Base-by-base conservation (phyloP, 2,888 invertebrate genomes). In the Chrysolina oricalcia region DNA sequence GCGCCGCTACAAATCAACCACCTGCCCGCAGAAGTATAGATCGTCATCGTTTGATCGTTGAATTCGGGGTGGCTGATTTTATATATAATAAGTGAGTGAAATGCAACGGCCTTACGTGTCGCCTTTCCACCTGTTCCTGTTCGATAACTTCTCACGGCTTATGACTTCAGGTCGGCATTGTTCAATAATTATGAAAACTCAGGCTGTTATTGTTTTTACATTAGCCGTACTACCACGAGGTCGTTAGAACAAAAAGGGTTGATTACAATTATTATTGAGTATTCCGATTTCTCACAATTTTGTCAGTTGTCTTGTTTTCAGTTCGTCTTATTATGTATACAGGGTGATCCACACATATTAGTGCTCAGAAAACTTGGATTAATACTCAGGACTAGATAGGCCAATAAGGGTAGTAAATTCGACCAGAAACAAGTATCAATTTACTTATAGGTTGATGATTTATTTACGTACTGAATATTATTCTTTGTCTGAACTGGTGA, bases 131-230 rank as follows among this genome's bases (percentile, higher is more conserved):
- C 87, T 88, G 87, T 77, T 82, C 74, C 77, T 79, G 87, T 82
- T 88, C 87, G 87, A 88, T 88, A 88, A 82, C 80, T 77, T 88
- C 87, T 83, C 87, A 88, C 87, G 87, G 83, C 84, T 87, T 86
- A 87, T 85, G 86, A 86, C 86, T 86, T 85, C 78, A 80, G 78
- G 79, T 77, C 80, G 73, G 72, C 79, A 76, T 59, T 72, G 75
- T 73, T 72, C 71, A 74, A 78, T 78, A 74, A 78, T 78, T 76
- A 78, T 78, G 73, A 77, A 78, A 73, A 74, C 72, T 70, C 66
- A 62, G 53, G 46, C 73, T 73, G 76, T 73, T 78, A 77, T 78
- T 78, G 75, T 78, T 78, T 78, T 75, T 72, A 77, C 71, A 77
- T 75, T 76, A 70, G 53, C 74, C 27, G 9, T 62, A 62, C 46